phyloP scores from a whole-genome alignment of 2,113 vertebrate species.

The Daphoenositta chrysoptera region DNA sequence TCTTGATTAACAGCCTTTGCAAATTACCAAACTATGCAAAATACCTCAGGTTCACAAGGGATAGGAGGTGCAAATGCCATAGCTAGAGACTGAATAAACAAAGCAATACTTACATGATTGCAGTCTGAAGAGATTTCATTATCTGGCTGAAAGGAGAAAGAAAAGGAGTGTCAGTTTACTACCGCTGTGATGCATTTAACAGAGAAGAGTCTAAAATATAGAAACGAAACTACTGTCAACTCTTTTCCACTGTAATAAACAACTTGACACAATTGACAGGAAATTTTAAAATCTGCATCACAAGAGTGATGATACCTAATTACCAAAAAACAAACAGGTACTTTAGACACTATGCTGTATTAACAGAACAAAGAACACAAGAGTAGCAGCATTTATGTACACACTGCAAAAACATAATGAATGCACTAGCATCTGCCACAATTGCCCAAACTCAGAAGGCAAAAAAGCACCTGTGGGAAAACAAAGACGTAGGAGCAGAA shows the following conservation, averaged over 20 bases:
- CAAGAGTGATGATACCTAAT: background rate
- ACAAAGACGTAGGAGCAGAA: background rate
- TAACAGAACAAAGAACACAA: background rate
- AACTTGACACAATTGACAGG: background rate
- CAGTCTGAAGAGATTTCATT: slow-evolving; percentile 92
- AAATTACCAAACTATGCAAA: background rate
- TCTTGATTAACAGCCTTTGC: background rate
- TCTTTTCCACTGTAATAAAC: background rate
- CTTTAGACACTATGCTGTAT: background rate
- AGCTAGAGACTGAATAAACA: background rate
- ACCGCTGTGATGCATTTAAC: background rate
- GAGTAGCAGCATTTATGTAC: background rate
- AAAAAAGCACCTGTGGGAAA: background rate
- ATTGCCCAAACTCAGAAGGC: rapidly evolving
- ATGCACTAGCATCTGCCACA: background rate
- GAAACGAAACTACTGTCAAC: background rate
- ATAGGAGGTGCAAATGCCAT: background rate
- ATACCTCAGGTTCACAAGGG: background rate
- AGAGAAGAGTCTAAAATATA: background rate
- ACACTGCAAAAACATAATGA: background rate
- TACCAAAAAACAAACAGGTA: background rate
- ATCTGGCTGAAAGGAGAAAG: slow-evolving; percentile 77
- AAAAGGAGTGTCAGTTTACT: slow-evolving; percentile 5
- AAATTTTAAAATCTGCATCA: background rate
- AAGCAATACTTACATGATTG: slow-evolving; percentile 89